Evolutionary conservation across 2,797 vertebrate species (phyloP).

Genomic region (Melanotaenia parkinsoni): DNA sequence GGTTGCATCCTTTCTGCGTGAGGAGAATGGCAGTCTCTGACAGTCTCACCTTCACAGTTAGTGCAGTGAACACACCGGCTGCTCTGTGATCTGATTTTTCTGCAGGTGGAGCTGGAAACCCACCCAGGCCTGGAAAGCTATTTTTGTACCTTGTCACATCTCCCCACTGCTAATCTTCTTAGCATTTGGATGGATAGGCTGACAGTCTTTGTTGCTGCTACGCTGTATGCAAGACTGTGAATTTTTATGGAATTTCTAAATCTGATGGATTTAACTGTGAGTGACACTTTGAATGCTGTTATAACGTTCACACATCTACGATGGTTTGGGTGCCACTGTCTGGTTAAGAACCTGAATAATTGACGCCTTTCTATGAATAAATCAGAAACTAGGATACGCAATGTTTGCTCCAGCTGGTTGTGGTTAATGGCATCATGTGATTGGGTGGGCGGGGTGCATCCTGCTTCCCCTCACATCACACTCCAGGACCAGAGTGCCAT

Average conservation of each 20-base stretch:
- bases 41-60: slow-evolving; percentile 23
- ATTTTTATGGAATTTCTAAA: slow-evolving; percentile 17
- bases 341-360: slow-evolving; percentile 66
- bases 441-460: slow-evolving; percentile 28
- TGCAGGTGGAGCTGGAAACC: slow-evolving; percentile 50
- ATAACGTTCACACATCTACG: slow-evolving; percentile 33
- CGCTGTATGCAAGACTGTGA: slow-evolving; percentile 14
- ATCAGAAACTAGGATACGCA: slow-evolving; percentile 51
- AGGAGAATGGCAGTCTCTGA: slow-evolving; percentile 12
- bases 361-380: slow-evolving; percentile 71
- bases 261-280: slow-evolving; percentile 16
- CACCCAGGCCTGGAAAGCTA: slow-evolving; percentile 59
- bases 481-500: slow-evolving; percentile 36
- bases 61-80: slow-evolving; percentile 11
- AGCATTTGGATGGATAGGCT: slow-evolving; percentile 50
- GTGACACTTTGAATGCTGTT: slow-evolving; percentile 20
- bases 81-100: slow-evolving; percentile 37
- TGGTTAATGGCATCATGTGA: slow-evolving; percentile 66
- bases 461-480: slow-evolving; percentile 37
- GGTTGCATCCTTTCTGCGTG: neutral
- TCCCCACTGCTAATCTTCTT: slow-evolving; percentile 68
- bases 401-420: slow-evolving; percentile 35
- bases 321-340: slow-evolving; percentile 39
- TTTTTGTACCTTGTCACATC: slow-evolving; percentile 69
- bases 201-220: slow-evolving; percentile 47